Percentiles rank a stretch among this genome's conserved stretches.
Conservation (phyloP, 1,140 invertebrate genomes). For the Acarapis woodi region DNA sequence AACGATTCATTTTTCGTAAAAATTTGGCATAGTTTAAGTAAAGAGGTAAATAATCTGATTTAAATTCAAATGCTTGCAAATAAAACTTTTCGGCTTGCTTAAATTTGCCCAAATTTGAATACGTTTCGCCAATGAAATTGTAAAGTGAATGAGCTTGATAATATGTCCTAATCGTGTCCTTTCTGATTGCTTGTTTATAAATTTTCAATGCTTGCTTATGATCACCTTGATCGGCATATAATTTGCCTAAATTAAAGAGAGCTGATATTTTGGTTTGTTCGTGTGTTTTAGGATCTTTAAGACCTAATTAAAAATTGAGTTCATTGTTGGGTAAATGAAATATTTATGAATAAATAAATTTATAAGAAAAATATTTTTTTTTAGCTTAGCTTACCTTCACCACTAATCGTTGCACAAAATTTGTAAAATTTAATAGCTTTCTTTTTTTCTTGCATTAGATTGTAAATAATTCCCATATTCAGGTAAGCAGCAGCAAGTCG, state of each 20-base stretch:
- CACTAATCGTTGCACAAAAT: conserved; percentile 49
- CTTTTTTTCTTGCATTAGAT: conserved; percentile 40
- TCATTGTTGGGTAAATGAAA: too few species aligned
- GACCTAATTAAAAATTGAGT: too few species aligned
- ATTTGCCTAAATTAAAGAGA: conserved; percentile 56
- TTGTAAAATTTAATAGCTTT: conserved; percentile 51
- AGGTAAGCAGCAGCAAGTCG: conserved; percentile 79
- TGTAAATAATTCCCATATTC: conserved; percentile 61
- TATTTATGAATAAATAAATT: too few species aligned
- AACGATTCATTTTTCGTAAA: conserved; percentile 46
- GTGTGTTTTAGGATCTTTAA: conserved; percentile 64
- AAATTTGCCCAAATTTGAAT: conserved; percentile 42
- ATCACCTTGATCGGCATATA: conserved; percentile 57
- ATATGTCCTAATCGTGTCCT: conserved; percentile 40
- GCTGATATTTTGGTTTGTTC: conserved; percentile 64
- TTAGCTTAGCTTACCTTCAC: too few species aligned
- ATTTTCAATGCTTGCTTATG: conserved; percentile 51
- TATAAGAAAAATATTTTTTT: too few species aligned
- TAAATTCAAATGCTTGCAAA: conserved; percentile 38
- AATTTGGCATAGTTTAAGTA: conserved; percentile 72
- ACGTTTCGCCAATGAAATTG: conserved; percentile 55
- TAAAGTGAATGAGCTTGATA: conserved; percentile 49
- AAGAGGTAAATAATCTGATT: conserved; percentile 56
- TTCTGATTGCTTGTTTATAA: conserved; percentile 58
- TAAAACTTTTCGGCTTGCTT: conserved; percentile 55